Evolutionary conservation across 37 sponge, comb jelly and placozoan genomes (phyloP).

Genomic region (Theonella swinhoei): DNA sequence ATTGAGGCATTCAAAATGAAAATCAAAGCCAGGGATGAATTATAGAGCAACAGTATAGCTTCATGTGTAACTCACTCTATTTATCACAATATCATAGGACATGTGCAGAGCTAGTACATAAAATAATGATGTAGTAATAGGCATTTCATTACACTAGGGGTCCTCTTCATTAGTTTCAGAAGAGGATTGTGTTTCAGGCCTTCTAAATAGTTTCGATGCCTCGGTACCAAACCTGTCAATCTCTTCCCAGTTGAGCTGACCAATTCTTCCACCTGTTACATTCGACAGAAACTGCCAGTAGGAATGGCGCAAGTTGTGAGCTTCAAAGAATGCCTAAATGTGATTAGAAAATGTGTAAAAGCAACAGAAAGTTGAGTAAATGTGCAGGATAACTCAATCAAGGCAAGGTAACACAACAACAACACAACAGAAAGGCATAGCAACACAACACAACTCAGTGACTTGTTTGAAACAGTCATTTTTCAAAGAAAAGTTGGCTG

Average conservation of each 20-base stretch:
- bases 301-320: conserved; percentile 36
- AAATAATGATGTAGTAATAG: too few relatives aligned
- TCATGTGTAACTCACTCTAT: too few relatives aligned
- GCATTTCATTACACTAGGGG: too few relatives aligned
- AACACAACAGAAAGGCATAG: too few relatives aligned
- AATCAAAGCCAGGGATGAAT: not conserved
- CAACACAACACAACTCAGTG: too few relatives aligned
- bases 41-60: too few relatives aligned
- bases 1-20: conserved; percentile 19
- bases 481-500: too few relatives aligned
- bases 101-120: too few relatives aligned
- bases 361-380: not conserved
- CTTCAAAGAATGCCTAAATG: conserved; percentile 55
- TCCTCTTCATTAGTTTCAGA: not conserved
- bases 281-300: conserved; percentile 36
- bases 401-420: too few relatives aligned
- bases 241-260: conserved; percentile 15
- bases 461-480: too few relatives aligned
- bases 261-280: conserved; percentile 4
- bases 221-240: conserved; percentile 40
- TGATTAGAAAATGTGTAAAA: not conserved
- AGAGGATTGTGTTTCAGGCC: too few relatives aligned
- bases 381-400: not conserved
- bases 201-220: not conserved
- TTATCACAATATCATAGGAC: too few relatives aligned